These are phyloP conservation scores for Gymnopithys bicolor DNA, from an alignment of 2,797 vertebrate species.

Conservation along the genomic window DNA sequence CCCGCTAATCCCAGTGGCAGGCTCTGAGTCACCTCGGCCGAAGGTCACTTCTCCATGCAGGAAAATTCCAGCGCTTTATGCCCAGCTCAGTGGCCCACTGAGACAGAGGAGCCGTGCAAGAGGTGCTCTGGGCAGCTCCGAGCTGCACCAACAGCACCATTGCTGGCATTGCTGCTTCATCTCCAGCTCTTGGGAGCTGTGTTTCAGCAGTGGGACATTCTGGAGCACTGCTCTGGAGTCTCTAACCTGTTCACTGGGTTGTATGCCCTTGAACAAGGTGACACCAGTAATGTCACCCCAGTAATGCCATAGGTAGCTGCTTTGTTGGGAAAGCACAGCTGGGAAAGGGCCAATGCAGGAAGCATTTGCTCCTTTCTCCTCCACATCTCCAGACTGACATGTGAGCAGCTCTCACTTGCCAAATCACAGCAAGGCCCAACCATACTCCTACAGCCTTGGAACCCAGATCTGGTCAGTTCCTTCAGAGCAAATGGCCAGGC, in stretches of 20 bases:
- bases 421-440: accelerated
- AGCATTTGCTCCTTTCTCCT: background rate
- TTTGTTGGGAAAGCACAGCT: background rate
- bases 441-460: background rate
- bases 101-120: background rate
- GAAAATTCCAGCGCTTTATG: slow-evolving; percentile 57
- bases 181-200: background rate
- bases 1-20: background rate
- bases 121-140: background rate
- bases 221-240: background rate
- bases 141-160: background rate
- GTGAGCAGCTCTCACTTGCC: background rate
- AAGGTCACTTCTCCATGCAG: slow-evolving; percentile 36
- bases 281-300: background rate
- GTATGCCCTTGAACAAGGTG: background rate
- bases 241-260: background rate
- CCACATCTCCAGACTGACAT: background rate
- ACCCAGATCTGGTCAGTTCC: background rate
- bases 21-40: slow-evolving; percentile 35
- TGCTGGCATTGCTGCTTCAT: background rate
- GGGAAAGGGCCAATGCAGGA: background rate
- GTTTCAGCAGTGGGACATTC: background rate
- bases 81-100: background rate
- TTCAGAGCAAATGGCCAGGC: background rate
- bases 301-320: background rate